phyloP scores from a whole-genome alignment of 2,113 vertebrate genomes.

The Martes martes region DNA sequence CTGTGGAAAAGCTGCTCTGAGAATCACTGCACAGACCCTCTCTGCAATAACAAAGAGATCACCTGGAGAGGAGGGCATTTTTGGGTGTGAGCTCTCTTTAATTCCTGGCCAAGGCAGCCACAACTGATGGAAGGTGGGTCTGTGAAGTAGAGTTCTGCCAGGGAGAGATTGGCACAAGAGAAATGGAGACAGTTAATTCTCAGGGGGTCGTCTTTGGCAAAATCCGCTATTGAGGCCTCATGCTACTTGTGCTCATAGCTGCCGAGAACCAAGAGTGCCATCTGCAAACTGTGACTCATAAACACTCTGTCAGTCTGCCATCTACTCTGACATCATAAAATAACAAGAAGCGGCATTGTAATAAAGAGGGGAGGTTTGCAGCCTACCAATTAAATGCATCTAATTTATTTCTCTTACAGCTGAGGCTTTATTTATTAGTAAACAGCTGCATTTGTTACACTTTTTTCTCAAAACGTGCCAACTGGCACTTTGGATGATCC shows the following conservation, averaged over 20 bases:
- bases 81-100: slow-evolving; percentile 77
- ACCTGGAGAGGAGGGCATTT: slow-evolving; percentile 64
- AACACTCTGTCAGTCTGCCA: slow-evolving; percentile 90
- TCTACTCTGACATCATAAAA: slow-evolving; percentile 89
- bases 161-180: slow-evolving; percentile 84
- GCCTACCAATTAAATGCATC: slow-evolving; percentile 89
- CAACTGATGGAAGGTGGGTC: slow-evolving; percentile 83
- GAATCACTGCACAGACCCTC: not conserved
- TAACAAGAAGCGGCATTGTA: slow-evolving; percentile 88
- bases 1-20: not conserved
- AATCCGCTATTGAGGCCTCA: slow-evolving; percentile 83
- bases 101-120: slow-evolving; percentile 75
- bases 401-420: slow-evolving; percentile 91
- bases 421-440: slow-evolving; percentile 92
- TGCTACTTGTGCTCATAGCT: slow-evolving; percentile 86
- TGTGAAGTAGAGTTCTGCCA: slow-evolving; percentile 82
- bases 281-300: slow-evolving; percentile 92
- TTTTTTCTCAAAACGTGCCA: slow-evolving; percentile 82
- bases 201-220: slow-evolving; percentile 87
- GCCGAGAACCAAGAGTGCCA: slow-evolving; percentile 87
- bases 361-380: slow-evolving; percentile 87
- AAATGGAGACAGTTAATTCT: slow-evolving; percentile 86
- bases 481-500: slow-evolving; percentile 86
- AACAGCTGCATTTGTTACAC: slow-evolving; percentile 89
- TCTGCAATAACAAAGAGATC: slow-evolving; percentile 13